A percentile compares a stretch with the other conserved stretches of the same genome.
phyloP scores from a whole-genome alignment of 2,888 invertebrate genomes.

The Chloroclysta siterata region DNA sequence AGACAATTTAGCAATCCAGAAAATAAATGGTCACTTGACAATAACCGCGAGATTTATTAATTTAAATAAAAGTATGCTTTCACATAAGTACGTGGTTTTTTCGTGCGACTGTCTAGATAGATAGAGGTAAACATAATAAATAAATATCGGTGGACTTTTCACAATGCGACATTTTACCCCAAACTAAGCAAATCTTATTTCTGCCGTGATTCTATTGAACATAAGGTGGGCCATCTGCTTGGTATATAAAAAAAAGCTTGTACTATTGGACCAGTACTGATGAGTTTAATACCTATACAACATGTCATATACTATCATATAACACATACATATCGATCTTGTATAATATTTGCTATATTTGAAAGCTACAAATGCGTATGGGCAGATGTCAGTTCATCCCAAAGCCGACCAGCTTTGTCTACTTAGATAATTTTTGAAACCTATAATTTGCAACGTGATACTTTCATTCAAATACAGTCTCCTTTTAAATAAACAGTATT shows the following conservation, averaged over 20 bases:
- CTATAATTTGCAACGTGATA: constrained; percentile 28
- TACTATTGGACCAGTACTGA: no score
- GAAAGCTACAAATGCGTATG: neutral
- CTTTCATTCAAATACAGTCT: constrained; percentile 12
- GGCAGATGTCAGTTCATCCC: constrained; percentile 18
- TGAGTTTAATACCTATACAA: no score
- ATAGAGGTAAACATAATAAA: no score
- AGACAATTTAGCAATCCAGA: constrained; percentile 82
- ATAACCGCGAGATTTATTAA: constrained; percentile 75
- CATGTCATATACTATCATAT: no score
- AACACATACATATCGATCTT: no score
- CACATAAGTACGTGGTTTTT: neutral
- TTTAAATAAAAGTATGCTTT: constrained; percentile 25
- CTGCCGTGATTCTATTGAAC: no score
- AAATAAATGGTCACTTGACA: constrained; percentile 76
- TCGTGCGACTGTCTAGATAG: neutral
- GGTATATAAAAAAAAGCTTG: no score
- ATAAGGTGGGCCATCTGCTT: no score
- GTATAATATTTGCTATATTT: no score
- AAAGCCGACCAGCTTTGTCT: neutral
- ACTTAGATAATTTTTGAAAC: constrained; percentile 3
- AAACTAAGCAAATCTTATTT: no score
- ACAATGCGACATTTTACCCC: no score
- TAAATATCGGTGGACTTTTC: no score
- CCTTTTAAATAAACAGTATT: constrained; percentile 1